phyloP scores from a whole-genome alignment of 2,797 vertebrate species.

The Sebastes oblongus region DNA sequence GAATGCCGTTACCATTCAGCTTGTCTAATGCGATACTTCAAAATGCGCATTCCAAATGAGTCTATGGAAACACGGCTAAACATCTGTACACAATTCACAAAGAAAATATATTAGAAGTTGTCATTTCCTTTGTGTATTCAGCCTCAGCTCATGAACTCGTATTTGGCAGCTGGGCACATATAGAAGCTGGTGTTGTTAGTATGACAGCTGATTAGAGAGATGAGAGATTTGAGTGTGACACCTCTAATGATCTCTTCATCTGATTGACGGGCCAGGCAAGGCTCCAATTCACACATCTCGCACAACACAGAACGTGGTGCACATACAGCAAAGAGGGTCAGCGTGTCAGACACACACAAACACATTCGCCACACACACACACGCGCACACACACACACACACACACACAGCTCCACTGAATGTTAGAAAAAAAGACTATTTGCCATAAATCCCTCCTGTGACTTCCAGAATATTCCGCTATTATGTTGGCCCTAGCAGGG shows the following conservation, averaged over 20 bases:
- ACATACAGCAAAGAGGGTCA: slow-evolving; percentile 57
- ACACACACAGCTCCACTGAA: slow-evolving; percentile 35
- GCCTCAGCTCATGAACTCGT: slow-evolving; percentile 15
- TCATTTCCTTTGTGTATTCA: slow-evolving; percentile 24
- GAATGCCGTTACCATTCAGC: not conserved
- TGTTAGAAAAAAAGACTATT: slow-evolving; percentile 63
- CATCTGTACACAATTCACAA: slow-evolving; percentile 8
- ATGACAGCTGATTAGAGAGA: slow-evolving; percentile 70
- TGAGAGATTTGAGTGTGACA: slow-evolving; percentile 64
- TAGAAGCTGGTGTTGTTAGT: slow-evolving; percentile 43
- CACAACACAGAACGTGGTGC: slow-evolving; percentile 51
- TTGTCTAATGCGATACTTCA: not conserved
- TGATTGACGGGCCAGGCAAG: slow-evolving; percentile 72
- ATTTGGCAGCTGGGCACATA: slow-evolving; percentile 52
- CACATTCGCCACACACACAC: slow-evolving; percentile 14
- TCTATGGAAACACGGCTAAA: not conserved
- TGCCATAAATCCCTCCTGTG: slow-evolving; percentile 70
- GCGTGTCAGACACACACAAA: slow-evolving; percentile 43
- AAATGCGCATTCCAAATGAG: rapidly evolving
- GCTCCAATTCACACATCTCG: slow-evolving; percentile 73
- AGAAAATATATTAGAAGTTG: not conserved
- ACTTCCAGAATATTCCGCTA: slow-evolving; percentile 72
- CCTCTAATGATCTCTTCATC: slow-evolving; percentile 73
- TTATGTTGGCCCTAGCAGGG: slow-evolving; percentile 61
- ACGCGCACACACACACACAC: slow-evolving; percentile 32